phyloP scores from a whole-genome alignment of 2,888 invertebrate species.

The Drosophila tripunctata region DNA sequence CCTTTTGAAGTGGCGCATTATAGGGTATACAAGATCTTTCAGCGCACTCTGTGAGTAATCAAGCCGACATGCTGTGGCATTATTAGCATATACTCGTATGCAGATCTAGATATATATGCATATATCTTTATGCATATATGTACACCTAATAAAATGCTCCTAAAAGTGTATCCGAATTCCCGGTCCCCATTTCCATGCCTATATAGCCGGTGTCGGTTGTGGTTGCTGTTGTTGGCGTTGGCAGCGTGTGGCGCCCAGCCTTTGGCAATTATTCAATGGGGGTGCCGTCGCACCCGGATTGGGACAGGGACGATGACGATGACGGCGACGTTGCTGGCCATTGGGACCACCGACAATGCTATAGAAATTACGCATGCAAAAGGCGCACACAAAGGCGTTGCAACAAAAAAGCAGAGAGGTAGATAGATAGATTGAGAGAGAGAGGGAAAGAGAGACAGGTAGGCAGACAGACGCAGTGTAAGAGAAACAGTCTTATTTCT shows the following conservation, averaged over 20 bases:
- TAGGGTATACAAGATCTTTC: slow-evolving; percentile 39
- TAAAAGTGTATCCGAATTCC: slow-evolving; percentile 18
- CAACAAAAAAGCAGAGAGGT: slow-evolving; percentile 34
- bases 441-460: neutral
- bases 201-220: neutral
- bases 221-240: slow-evolving; percentile 7
- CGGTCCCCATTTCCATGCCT: neutral
- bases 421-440: neutral
- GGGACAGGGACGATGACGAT: slow-evolving; percentile 8
- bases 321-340: slow-evolving; percentile 32
- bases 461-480: neutral
- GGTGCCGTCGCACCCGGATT: slow-evolving; percentile 65
- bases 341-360: slow-evolving; percentile 64
- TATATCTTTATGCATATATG: slow-evolving; percentile 32
- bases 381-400: slow-evolving; percentile 68
- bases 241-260: slow-evolving; percentile 76
- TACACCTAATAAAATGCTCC: slow-evolving; percentile 32
- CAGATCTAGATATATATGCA: slow-evolving; percentile 56
- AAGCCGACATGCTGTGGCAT: slow-evolving; percentile 73
- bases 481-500: slow-evolving; percentile 24
- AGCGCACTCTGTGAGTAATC: slow-evolving; percentile 69
- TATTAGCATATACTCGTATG: slow-evolving; percentile 72
- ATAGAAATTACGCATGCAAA: slow-evolving; percentile 74
- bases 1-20: neutral
- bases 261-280: slow-evolving; percentile 77